phyloP scores from a whole-genome alignment of 2,888 invertebrate species.

The Coelogynopora nodosa region DNA sequence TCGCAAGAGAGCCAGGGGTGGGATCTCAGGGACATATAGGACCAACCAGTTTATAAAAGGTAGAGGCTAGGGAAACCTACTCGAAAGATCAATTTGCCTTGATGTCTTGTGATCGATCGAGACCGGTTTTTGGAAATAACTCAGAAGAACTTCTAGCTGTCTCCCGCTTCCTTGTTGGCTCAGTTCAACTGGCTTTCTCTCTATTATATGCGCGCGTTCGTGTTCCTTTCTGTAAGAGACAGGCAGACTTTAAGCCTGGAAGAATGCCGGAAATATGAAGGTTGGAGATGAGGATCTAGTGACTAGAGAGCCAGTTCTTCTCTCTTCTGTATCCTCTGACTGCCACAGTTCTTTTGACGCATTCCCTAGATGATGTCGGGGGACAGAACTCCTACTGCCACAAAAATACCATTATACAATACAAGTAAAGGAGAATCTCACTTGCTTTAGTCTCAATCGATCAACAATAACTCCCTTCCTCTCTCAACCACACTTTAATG shows the following conservation, averaged over 20 bases:
- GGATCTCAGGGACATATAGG: background rate
- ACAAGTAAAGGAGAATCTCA: background rate
- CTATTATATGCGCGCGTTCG: no score
- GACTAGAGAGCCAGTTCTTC: background rate
- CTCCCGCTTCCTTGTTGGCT: background rate
- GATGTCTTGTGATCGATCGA: background rate
- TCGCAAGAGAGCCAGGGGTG: background rate
- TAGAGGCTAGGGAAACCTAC: background rate
- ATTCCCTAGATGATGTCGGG: background rate
- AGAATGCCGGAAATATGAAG: background rate
- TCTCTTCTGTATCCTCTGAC: background rate
- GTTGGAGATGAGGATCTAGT: background rate
- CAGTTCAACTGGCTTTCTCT: background rate
- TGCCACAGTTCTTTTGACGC: background rate
- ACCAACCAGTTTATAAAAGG: background rate
- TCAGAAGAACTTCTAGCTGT: background rate
- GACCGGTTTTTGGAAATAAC: background rate
- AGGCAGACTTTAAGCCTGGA: background rate
- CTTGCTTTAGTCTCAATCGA: background rate
- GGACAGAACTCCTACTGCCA: background rate
- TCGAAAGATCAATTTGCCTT: background rate
- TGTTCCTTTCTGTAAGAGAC: background rate
- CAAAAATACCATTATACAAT: background rate
- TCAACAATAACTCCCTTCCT: background rate
- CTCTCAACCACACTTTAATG: background rate